A percentile compares a stretch with the other conserved stretches of the same genome.
Evolutionary conservation across 1,140 invertebrate genomes (phyloP).

Genomic region (Papilio polyxenes): DNA sequence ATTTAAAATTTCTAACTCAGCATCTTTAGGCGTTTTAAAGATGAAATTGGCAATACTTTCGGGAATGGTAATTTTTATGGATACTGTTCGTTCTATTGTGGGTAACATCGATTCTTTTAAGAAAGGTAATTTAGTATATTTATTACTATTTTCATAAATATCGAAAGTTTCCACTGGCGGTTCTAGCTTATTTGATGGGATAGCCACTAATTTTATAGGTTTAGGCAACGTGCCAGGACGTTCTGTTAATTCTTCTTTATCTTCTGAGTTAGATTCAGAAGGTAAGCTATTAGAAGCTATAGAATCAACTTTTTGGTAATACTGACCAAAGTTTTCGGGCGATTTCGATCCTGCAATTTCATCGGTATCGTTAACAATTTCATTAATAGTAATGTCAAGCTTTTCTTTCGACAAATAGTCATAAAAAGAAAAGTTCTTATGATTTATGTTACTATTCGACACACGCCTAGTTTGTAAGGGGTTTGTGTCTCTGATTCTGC

Average conservation of each 20-base stretch:
- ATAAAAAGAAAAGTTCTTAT: constrained; percentile 66
- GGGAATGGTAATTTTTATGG: constrained; percentile 74
- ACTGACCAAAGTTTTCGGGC: constrained; percentile 51
- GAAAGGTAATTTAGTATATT: constrained; percentile 63
- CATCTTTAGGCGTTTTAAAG: constrained; percentile 60
- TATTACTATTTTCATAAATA: constrained; percentile 53
- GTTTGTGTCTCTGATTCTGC: constrained; percentile 35
- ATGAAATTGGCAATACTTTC: constrained; percentile 70
- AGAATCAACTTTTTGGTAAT: constrained; percentile 49
- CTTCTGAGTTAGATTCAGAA: constrained; percentile 49
- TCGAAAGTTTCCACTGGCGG: constrained; percentile 58
- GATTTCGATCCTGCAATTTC: constrained; percentile 54
- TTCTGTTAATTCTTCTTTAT: constrained; percentile 59
- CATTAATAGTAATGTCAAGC: constrained; percentile 64
- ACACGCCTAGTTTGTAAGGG: constrained; percentile 51
- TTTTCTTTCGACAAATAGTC: constrained; percentile 71
- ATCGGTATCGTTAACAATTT: constrained; percentile 69
- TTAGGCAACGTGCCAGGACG: constrained; percentile 47
- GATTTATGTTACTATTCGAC: constrained; percentile 52
- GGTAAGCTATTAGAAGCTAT: constrained; percentile 42
- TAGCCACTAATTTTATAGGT: constrained; percentile 55
- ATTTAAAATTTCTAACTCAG: constrained; percentile 72
- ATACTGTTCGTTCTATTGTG: constrained; percentile 71
- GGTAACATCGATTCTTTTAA: constrained; percentile 59
- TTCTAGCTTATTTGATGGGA: constrained; percentile 62